Conservation (phyloP, 2,888 invertebrate genomes). For the Drosophila flavopinicola region DNA sequence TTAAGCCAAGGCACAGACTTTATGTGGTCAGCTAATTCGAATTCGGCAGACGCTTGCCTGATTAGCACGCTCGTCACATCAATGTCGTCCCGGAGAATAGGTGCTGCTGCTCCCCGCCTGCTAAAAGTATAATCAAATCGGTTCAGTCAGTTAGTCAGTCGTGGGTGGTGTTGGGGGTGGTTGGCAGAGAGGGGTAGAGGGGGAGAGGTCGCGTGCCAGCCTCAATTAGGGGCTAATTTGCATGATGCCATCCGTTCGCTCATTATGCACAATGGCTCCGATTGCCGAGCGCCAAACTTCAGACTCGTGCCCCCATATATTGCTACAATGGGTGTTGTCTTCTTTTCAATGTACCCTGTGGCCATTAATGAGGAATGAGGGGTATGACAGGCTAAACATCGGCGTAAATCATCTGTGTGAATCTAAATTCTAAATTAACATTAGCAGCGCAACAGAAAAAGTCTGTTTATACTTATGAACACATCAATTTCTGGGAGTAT, state of each 20-base stretch:
- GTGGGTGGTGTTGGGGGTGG: no score
- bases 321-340: constrained; percentile 3
- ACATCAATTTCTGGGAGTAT: no score
- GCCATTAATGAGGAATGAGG: background rate
- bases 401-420: no score
- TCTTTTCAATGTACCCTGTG: constrained; percentile 2
- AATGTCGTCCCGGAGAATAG: constrained; percentile 17
- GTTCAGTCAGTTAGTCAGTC: constrained; percentile 11
- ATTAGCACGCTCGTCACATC: constrained; percentile 42
- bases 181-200: background rate
- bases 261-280: constrained; percentile 58
- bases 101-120: constrained; percentile 1
- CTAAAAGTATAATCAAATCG: constrained; percentile 71
- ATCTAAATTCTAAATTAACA: no score
- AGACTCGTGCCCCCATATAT: background rate
- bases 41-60: constrained; percentile 25
- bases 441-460: no score
- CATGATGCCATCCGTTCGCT: constrained; percentile 57
- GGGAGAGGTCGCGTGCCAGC: constrained; percentile 55
- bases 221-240: constrained; percentile 66
- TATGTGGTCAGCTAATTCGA: constrained; percentile 36
- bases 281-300: constrained; percentile 3
- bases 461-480: no score
- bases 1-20: constrained; percentile 8
- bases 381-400: background rate